Conservation (phyloP, 2,888 invertebrate species). For the Colostygia pectinataria region DNA sequence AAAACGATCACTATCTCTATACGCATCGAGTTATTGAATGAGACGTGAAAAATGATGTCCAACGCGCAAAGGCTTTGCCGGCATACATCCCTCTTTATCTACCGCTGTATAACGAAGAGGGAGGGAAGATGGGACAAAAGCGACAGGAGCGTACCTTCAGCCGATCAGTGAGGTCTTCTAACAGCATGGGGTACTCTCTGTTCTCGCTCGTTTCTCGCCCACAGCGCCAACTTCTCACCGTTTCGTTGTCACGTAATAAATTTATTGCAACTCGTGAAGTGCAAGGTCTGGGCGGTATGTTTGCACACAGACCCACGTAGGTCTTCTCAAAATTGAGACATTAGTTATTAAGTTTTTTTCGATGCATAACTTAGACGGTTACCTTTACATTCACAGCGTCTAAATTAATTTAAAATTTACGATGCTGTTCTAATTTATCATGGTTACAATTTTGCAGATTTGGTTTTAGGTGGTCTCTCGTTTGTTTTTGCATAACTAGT, state of each 20-base stretch:
- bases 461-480: conserved; percentile 28
- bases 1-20: conserved; percentile 81
- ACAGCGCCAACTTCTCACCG: conserved; percentile 66
- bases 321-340: conserved; percentile 78
- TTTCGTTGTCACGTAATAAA: conserved; percentile 80
- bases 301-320: conserved; percentile 67
- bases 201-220: conserved; percentile 55
- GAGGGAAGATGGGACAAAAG: conserved; percentile 71
- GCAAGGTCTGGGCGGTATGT: conserved; percentile 69
- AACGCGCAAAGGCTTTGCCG: conserved; percentile 72
- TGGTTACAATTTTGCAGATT: conserved; percentile 37
- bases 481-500: conserved; percentile 36
- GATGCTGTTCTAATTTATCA: conserved; percentile 33
- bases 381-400: conserved; percentile 56
- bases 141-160: conserved; percentile 60
- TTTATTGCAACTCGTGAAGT: conserved; percentile 71
- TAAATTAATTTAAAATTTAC: conserved; percentile 46
- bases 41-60: conserved; percentile 82
- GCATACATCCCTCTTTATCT: conserved; percentile 56
- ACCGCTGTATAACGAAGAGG: conserved; percentile 40
- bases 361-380: conserved; percentile 53
- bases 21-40: conserved; percentile 81
- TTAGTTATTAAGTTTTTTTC: conserved; percentile 54
- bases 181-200: conserved; percentile 66
- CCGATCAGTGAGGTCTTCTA: conserved; percentile 65